Percentiles rank a stretch among this genome's conserved stretches.
phyloP scores from a whole-genome alignment of 2,797 vertebrate species.

The Diplodus puntazzo region DNA sequence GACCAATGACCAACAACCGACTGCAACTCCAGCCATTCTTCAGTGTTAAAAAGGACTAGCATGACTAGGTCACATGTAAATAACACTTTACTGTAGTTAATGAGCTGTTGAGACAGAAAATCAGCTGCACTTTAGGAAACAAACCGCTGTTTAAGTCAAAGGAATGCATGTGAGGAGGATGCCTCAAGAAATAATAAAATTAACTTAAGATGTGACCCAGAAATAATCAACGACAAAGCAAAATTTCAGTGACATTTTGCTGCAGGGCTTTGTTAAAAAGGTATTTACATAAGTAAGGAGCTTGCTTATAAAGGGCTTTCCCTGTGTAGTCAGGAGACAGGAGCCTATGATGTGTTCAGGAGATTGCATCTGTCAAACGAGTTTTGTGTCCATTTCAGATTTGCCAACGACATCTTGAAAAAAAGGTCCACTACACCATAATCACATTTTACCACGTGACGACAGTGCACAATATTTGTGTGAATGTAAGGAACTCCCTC shows the following conservation, averaged over 20 bases:
- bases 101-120: background rate
- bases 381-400: background rate
- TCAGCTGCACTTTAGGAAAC: background rate
- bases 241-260: background rate
- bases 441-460: constrained; percentile 6
- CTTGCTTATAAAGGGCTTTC: background rate
- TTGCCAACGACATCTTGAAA: background rate
- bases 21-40: no score
- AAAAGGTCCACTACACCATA: background rate
- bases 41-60: no score
- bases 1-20: no score
- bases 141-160: background rate
- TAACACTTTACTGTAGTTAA: background rate
- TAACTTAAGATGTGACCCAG: background rate
- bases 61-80: background rate
- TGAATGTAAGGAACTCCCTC: background rate
- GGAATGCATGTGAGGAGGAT: background rate
- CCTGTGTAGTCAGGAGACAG: background rate
- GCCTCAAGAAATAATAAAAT: background rate
- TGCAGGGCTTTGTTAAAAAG: background rate
- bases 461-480: background rate
- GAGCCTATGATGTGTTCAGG: background rate
- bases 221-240: background rate
- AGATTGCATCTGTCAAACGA: constrained; percentile 16
- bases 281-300: background rate